A percentile compares a stretch with the other conserved stretches of the same genome.
phyloP scores from a whole-genome alignment of 2,888 invertebrate genomes.

The Xylocampa areola region DNA sequence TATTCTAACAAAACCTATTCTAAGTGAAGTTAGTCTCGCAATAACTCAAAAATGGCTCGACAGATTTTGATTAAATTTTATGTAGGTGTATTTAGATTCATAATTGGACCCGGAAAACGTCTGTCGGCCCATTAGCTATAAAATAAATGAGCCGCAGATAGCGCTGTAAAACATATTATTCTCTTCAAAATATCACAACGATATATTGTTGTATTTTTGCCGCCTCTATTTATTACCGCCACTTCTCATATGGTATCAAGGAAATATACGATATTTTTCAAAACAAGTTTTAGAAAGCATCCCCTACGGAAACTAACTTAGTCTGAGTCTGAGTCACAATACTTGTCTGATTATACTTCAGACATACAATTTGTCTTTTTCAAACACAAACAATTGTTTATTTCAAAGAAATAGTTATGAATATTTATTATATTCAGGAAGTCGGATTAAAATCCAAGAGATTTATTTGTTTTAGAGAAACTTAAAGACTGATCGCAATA shows the following conservation, averaged over 20 bases:
- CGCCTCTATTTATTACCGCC: constrained; percentile 29
- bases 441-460: too few species aligned
- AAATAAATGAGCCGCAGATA: too few species aligned
- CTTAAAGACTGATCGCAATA: too few species aligned
- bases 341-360: constrained; percentile 15
- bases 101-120: too few species aligned
- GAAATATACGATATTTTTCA: constrained; percentile 34
- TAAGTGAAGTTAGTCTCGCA: too few species aligned
- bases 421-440: constrained; percentile 42
- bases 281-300: constrained; percentile 19
- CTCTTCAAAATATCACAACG: background rate
- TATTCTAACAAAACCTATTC: too few species aligned
- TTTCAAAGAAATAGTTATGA: constrained; percentile 22
- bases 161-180: too few species aligned
- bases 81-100: too few species aligned
- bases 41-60: too few species aligned
- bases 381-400: constrained; percentile 28
- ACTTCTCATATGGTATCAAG: constrained; percentile 22
- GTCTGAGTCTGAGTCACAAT: constrained; percentile 2
- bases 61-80: too few species aligned
- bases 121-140: too few species aligned
- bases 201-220: constrained; percentile 24
- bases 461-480: too few species aligned
- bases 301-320: constrained; percentile 12
- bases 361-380: constrained; percentile 10